phyloP scores from a whole-genome alignment of 2,888 invertebrate genomes.

The Stenichneumon culpator region DNA sequence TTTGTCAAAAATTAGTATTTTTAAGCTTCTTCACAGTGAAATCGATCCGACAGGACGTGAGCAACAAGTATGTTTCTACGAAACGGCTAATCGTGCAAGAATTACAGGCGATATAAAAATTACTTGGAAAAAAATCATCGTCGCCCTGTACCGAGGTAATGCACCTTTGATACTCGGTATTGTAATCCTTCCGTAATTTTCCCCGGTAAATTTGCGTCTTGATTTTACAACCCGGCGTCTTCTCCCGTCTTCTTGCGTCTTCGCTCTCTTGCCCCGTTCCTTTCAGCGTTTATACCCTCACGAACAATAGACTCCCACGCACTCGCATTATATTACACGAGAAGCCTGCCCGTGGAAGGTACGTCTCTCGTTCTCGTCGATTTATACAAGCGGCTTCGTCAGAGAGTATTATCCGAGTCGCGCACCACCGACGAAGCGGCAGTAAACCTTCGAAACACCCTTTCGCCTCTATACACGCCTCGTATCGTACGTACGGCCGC shows the following conservation, averaged over 20 bases:
- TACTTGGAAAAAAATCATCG: background rate
- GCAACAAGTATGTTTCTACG: background rate
- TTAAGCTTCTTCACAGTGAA: background rate
- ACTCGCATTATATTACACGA: slow-evolving; percentile 62
- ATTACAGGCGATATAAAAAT: background rate
- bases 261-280: background rate
- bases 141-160: background rate
- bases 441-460: slow-evolving; percentile 61
- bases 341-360: slow-evolving; percentile 12
- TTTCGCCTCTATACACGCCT: slow-evolving; percentile 8
- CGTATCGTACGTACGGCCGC: background rate
- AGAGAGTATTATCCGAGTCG: slow-evolving; percentile 42
- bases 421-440: slow-evolving; percentile 65
- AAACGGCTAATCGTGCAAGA: no score
- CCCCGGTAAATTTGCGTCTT: slow-evolving; percentile 47
- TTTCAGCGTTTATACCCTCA: slow-evolving; percentile 62
- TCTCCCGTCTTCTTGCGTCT: slow-evolving; percentile 16
- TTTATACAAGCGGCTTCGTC: slow-evolving; percentile 61
- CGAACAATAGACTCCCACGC: slow-evolving; percentile 67
- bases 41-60: background rate
- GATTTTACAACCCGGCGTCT: slow-evolving; percentile 60
- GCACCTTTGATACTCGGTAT: background rate
- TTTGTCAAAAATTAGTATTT: background rate
- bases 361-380: slow-evolving; percentile 62
- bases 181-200: slow-evolving; percentile 42